Percentiles rank a stretch among this genome's conserved stretches.
Evolutionary conservation across 30 jellyfish, hydroid and myxozoan species (phyloP).

Genomic region (Sanderia malayensis): DNA sequence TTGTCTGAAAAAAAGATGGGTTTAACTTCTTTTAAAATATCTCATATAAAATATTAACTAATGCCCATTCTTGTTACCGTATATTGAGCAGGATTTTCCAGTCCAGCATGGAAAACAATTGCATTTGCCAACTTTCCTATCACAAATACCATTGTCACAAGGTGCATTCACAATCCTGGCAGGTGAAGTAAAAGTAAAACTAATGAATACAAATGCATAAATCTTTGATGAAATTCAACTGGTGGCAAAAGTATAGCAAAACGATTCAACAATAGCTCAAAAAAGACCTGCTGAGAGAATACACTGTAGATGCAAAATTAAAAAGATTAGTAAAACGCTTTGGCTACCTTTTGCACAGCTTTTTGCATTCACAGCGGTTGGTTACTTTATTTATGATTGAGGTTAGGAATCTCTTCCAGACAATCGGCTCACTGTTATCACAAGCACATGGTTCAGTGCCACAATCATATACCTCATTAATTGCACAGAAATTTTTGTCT

Average conservation of each 20-base stretch:
- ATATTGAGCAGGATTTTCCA: conserved; percentile 46
- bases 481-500: neutral
- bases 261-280: too few relatives aligned
- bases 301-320: too few relatives aligned
- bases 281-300: too few relatives aligned
- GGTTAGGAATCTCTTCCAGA: conserved; percentile 3
- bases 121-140: conserved; percentile 16
- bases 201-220: too few relatives aligned
- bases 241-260: too few relatives aligned
- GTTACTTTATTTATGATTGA: neutral
- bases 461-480: neutral
- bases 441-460: conserved; percentile 18
- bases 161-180: conserved; percentile 30
- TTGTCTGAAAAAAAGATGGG: too few relatives aligned
- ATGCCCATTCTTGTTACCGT: too few relatives aligned
- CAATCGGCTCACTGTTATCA: neutral
- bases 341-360: neutral
- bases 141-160: conserved; percentile 47
- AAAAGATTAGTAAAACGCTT: too few relatives aligned
- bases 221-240: too few relatives aligned
- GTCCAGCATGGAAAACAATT: conserved; percentile 64
- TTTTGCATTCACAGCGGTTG: neutral
- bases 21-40: too few relatives aligned
- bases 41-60: too few relatives aligned
- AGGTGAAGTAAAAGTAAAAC: too few relatives aligned